phyloP scores from a whole-genome alignment of 2,113 vertebrate genomes.

The Tupaia chinensis region DNA sequence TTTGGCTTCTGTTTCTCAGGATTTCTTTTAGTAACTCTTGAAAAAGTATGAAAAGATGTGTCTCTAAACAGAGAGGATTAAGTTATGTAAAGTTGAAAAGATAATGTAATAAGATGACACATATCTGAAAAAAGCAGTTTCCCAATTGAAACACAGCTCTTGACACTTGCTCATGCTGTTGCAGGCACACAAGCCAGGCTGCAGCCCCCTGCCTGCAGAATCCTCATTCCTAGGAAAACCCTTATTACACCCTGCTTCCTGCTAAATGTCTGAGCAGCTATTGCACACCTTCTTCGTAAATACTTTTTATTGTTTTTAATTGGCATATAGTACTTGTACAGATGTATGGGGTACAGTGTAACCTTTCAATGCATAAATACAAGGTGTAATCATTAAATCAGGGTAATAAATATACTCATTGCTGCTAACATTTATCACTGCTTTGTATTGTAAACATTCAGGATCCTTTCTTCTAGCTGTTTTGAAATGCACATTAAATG shows the following conservation, averaged over 20 bases:
- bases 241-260: neutral
- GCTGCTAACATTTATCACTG: too few species aligned
- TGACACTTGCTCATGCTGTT: neutral
- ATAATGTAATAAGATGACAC: neutral
- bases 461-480: too few species aligned
- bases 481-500: too few species aligned
- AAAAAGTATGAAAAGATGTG: conserved; percentile 15
- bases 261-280: neutral
- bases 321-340: too few species aligned
- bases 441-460: too few species aligned
- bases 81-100: neutral
- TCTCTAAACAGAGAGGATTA: neutral
- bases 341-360: too few species aligned
- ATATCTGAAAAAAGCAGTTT: neutral
- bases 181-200: neutral
- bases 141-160: neutral
- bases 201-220: neutral
- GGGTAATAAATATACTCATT: too few species aligned
- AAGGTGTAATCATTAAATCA: too few species aligned
- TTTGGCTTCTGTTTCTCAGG: neutral
- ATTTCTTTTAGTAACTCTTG: conserved; percentile 12
- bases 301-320: too few species aligned
- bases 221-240: neutral
- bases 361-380: too few species aligned
- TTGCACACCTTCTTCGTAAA: too few species aligned